Evolutionary conservation across 2,113 vertebrate genomes (phyloP).

Genomic region (Columbina picui): DNA sequence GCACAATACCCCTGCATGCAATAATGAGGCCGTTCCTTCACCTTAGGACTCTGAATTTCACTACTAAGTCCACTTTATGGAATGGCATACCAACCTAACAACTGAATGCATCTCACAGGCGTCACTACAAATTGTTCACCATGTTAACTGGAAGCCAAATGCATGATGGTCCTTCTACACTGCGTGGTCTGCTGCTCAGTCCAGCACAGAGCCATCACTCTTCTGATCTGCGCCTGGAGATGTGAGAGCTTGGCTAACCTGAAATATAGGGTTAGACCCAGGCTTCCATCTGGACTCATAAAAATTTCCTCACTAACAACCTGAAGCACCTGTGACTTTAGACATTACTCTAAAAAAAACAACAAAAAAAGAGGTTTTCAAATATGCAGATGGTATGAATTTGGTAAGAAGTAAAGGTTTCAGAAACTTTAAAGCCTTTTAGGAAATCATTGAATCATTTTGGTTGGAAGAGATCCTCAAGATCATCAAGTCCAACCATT

Average conservation of each 20-base stretch:
- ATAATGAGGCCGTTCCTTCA: conserved; percentile 48
- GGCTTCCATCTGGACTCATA: background rate
- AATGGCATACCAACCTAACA: background rate
- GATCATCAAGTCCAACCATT: no score
- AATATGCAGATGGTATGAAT: background rate
- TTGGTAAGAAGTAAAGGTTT: background rate
- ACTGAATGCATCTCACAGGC: background rate
- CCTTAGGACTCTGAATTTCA: conserved; percentile 36
- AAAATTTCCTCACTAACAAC: background rate
- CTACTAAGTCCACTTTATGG: background rate
- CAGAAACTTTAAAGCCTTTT: background rate
- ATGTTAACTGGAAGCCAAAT: background rate
- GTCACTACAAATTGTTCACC: conserved; percentile 39
- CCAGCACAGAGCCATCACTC: background rate
- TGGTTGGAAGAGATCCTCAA: no score
- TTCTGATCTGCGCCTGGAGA: background rate
- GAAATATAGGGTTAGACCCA: background rate
- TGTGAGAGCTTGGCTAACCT: background rate
- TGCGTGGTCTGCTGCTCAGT: accelerated
- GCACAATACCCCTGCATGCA: background rate
- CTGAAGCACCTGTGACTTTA: conserved; percentile 23
- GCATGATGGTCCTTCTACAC: accelerated
- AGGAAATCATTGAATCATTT: background rate
- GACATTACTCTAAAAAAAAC: background rate
- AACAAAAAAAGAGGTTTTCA: background rate